A percentile compares a stretch with the other conserved stretches of the same genome.
Evolutionary conservation across 2,113 vertebrate genomes (phyloP).

Genomic region (Paralichthys olivaceus): DNA sequence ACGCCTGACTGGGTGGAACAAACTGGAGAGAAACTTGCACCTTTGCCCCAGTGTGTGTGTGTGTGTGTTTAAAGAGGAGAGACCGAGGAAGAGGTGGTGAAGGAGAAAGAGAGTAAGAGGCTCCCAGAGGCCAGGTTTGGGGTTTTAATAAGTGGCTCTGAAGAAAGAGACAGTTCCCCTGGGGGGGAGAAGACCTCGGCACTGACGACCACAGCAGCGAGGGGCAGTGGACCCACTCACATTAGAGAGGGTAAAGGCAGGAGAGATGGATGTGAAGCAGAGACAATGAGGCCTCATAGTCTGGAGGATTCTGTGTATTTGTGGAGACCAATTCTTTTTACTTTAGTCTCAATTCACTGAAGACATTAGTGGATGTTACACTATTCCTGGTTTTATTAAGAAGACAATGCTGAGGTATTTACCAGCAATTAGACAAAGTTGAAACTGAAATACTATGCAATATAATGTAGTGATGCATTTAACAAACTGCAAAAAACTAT

Average conservation of each 20-base stretch:
- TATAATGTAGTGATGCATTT: too few relatives aligned
- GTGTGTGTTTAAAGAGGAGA: slow-evolving; percentile 28
- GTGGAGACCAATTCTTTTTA: not conserved
- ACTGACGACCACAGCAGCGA: slow-evolving; percentile 37
- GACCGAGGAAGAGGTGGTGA: slow-evolving; percentile 19
- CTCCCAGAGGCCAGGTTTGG: slow-evolving; percentile 51
- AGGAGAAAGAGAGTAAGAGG: slow-evolving; percentile 29
- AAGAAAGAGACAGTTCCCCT: slow-evolving; percentile 42
- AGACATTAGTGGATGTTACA: not conserved
- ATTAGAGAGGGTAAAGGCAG: slow-evolving; percentile 38
- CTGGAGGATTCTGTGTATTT: not conserved
- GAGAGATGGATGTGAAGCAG: slow-evolving; percentile 9
- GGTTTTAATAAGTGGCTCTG: slow-evolving; percentile 67
- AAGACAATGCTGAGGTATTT: not conserved
- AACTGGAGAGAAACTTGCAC: slow-evolving; percentile 36
- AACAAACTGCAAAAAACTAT: too few relatives aligned
- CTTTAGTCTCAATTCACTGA: not conserved
- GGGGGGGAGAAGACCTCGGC: slow-evolving; percentile 44
- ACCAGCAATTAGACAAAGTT: not conserved
- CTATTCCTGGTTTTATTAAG: not conserved
- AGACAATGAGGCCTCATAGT: slow-evolving; percentile 2
- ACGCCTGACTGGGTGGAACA: slow-evolving; percentile 43
- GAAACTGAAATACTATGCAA: not conserved
- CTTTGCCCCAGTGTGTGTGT: slow-evolving; percentile 24
- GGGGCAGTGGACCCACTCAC: slow-evolving; percentile 24